Percentiles rank a stretch among this genome's conserved stretches.
These are phyloP conservation scores for Heliconius cydno DNA, from an alignment of 2,888 invertebrate species.

Conservation along the genomic window DNA sequence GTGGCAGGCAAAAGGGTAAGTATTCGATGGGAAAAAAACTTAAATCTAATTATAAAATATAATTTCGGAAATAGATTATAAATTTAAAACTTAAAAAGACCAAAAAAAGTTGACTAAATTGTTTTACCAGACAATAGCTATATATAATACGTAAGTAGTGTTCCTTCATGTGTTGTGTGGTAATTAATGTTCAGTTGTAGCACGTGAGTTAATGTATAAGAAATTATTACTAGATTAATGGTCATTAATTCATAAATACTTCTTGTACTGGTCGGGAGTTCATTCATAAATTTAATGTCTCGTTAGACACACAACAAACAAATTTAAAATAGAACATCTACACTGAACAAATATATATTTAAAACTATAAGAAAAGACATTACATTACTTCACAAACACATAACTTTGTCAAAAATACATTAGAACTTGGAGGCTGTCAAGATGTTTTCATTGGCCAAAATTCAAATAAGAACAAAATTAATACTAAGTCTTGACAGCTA, in stretches of 20 bases:
- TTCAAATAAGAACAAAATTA: not conserved
- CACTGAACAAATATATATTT: constrained; percentile 1
- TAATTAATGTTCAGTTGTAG: constrained; percentile 28
- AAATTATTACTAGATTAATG: constrained; percentile 7
- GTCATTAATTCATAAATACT: constrained; percentile 10
- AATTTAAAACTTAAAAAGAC: not conserved
- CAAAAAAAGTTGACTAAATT: not conserved
- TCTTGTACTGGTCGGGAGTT: constrained; percentile 10
- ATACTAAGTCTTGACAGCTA: not conserved
- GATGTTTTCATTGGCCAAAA: not conserved
- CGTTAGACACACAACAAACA: not conserved
- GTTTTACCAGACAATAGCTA: not conserved
- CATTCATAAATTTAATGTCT: not conserved
- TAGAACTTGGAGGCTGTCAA: not conserved
- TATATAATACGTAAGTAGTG: constrained; percentile 25
- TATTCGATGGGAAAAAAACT: constrained; percentile 49
- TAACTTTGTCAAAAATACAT: not conserved
- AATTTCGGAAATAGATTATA: not conserved
- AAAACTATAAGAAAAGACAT: not conserved
- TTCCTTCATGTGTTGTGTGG: constrained; percentile 30
- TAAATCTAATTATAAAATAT: not conserved
- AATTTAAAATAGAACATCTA: constrained; percentile 8
- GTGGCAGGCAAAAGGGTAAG: constrained; percentile 95
- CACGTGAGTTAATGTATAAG: constrained; percentile 25
- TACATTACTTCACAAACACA: constrained; percentile 15